Base-by-base conservation (phyloP, 2,797 vertebrate genomes). In the Stomatorhinus walkeri region DNA sequence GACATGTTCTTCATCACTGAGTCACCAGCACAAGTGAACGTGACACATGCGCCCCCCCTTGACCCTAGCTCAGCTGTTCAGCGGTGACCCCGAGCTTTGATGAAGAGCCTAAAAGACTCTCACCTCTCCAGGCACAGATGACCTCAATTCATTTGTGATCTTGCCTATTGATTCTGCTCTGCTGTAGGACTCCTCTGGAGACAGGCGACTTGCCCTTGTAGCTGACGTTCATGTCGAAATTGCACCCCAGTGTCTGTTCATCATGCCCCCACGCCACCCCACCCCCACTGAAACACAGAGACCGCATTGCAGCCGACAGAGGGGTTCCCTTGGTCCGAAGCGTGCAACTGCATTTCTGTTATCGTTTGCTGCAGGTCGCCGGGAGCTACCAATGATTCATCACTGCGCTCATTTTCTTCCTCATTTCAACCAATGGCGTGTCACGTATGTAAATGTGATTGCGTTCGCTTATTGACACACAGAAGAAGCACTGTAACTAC, bases 81-180 rank as follows among this genome's bases (percentile, higher is more conserved):
- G 32, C 3, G 19, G 40, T 64, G 59, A 36, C 87, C 51, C 36
- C 56, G 4, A n/a, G 56, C 40, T 36, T 64, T 87, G 59, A 87
- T 87, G 87, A 40, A 49, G 59, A 87, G 87, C 56, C 92, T 92
- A 89, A 90, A 92, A 92, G 40, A 93, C 92, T 92, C 91, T 93
- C 92, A 92, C 91, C 93, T 93, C 93, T 94, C 93, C 93, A 92
- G 92, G 93, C 94, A 94, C 94, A 92, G 91, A 91, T 95, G 95
- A 96, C 95, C 95, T 96, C 94, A 95, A 95, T 95, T 96, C 93
- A 95, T 43, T 92, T 94, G 92, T 94, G 94, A 95, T 93, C 90
- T 93, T 92, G 91, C 91, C 94, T 94, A 96, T 96, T 93, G 94
- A 96, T 96, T 93, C 90, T 68, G 89, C 90, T 90, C 88, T 43